Conservation (phyloP, 2,113 vertebrate genomes). For the Alligator mississippiensis region DNA sequence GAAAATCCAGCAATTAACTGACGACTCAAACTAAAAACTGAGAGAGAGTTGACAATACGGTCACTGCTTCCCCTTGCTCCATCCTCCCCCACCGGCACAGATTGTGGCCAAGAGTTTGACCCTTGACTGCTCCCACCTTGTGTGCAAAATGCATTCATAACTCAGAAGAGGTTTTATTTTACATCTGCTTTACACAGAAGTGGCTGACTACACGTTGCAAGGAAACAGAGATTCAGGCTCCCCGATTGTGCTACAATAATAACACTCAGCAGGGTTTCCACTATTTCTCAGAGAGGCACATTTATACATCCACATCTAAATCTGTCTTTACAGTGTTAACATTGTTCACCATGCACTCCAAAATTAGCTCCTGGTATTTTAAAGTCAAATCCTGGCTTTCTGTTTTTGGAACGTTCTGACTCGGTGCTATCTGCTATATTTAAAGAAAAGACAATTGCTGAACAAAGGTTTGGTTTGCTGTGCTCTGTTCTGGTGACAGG, state of each 20-base stretch:
- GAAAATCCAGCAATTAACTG: not conserved
- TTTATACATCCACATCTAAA: not conserved
- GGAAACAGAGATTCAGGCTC: no score
- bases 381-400: slow-evolving; percentile 32
- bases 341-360: not conserved
- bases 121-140: not conserved
- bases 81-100: not conserved
- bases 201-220: not conserved
- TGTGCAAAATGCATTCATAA: not conserved
- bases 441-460: slow-evolving; percentile 54
- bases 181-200: not conserved
- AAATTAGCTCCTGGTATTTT: slow-evolving; percentile 49
- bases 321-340: not conserved
- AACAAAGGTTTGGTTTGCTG: slow-evolving; percentile 58
- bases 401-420: slow-evolving; percentile 42
- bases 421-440: slow-evolving; percentile 39
- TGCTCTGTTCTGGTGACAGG: slow-evolving; percentile 30
- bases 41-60: not conserved
- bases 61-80: not conserved
- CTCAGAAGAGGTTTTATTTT: not conserved
- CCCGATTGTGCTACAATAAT: not conserved
- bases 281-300: not conserved
- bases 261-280: not conserved
- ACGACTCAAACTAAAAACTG: rapidly evolving
- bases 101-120: rapidly evolving